These are phyloP conservation scores for Lichenostomus cassidix DNA, from an alignment of 2,113 vertebrate species.

Conservation along the genomic window DNA sequence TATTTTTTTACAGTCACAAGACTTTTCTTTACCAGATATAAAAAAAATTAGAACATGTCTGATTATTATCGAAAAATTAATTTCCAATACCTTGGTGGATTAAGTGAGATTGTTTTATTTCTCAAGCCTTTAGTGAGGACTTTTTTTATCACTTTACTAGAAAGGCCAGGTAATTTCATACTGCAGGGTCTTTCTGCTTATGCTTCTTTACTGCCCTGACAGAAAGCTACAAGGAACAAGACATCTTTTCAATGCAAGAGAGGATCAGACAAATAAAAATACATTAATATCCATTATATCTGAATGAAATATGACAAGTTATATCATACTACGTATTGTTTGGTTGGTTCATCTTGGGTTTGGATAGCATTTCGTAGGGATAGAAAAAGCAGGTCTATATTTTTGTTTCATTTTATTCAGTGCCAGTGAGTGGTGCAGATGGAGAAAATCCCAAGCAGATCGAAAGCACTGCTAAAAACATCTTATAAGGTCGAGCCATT, in stretches of 20 bases:
- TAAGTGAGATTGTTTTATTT: not conserved
- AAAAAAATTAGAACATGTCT: not conserved
- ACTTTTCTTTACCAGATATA: not conserved
- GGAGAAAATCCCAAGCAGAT: not conserved
- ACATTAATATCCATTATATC: not conserved
- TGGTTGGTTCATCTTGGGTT: not conserved
- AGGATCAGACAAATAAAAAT: not conserved
- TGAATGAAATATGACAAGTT: conserved; percentile 25
- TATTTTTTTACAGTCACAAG: not conserved
- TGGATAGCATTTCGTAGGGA: not conserved
- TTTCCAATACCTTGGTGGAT: not conserved
- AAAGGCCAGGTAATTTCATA: not conserved
- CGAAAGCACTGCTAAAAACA: not conserved
- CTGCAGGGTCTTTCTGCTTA: not conserved
- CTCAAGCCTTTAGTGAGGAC: not conserved
- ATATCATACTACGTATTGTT: not conserved
- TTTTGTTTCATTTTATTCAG: not conserved
- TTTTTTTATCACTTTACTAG: not conserved
- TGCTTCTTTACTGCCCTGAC: not conserved
- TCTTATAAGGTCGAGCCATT: not conserved
- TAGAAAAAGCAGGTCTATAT: not conserved
- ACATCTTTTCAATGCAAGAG: not conserved
- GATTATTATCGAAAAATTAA: not conserved
- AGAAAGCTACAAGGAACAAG: not conserved
- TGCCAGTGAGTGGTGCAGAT: not conserved